Evolutionary conservation across 2,113 vertebrate genomes (phyloP).

Genomic region (Serinus canaria): DNA sequence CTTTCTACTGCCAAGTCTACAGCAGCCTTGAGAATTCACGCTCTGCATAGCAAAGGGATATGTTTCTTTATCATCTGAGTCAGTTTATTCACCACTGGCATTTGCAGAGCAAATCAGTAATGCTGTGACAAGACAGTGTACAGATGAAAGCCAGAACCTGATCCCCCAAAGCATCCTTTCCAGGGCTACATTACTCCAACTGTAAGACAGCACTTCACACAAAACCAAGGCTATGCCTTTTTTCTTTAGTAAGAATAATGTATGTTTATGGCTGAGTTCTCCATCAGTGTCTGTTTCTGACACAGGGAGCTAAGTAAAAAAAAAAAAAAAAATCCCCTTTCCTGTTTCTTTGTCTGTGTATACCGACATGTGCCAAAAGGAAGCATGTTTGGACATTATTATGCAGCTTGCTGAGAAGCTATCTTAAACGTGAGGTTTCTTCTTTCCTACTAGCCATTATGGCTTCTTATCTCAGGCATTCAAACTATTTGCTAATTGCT

Average conservation of each 20-base stretch:
- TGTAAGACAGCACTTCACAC: background rate
- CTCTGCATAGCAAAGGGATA: background rate
- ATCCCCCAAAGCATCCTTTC: background rate
- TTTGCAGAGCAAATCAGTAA: background rate
- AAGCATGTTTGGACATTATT: conserved; percentile 46
- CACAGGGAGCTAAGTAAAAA: background rate
- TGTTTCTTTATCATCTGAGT: background rate
- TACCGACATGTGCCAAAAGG: conserved; percentile 30
- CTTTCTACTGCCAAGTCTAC: background rate
- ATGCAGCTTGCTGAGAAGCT: conserved; percentile 24
- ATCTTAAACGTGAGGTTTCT: conserved; percentile 38
- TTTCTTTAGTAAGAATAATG: background rate
- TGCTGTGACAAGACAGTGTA: background rate
- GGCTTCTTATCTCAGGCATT: conserved; percentile 59
- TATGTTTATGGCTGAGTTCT: background rate
- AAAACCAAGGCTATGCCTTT: background rate
- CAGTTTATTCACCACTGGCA: background rate
- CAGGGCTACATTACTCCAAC: background rate
- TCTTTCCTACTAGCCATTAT: conserved; percentile 52
- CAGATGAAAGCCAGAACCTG: background rate
- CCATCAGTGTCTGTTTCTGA: background rate
- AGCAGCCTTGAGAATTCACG: background rate
- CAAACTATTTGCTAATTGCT: conserved; percentile 61
- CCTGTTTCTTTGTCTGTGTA: conserved; percentile 55
- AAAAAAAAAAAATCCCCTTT: background rate